Base-by-base conservation (phyloP, 2,797 vertebrate genomes). In the Serranus cabrilla region DNA sequence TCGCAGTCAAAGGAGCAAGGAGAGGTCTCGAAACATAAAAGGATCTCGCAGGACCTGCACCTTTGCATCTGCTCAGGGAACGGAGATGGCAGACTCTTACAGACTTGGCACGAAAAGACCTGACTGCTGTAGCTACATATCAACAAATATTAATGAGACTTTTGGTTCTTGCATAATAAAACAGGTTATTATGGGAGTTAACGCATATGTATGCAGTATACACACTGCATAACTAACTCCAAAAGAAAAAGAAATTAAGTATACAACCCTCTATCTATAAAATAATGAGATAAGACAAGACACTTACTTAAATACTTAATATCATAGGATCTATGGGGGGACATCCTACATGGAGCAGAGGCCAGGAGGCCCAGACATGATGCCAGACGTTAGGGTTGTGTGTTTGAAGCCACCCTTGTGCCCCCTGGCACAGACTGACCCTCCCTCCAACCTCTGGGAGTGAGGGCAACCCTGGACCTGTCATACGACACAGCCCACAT, bases 1-100 rank as follows among this genome's bases (percentile, higher is more conserved):
- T 94, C 82, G 86, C 71, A 85, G 89, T 91, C 85, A 78, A 81
- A 91, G 87, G 81, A 84, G 84, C 76, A 84, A 82, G 82, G 84
- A 87, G 87, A 88, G 89, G 83, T 92, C 89, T 91, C 87, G 21
- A 74, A 92, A 91, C 90, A 90, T 92, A 91, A 92, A 94, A 92
- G 77, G 74, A 87, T 89, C 90, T 93, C 89, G 74, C 64, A 87
- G 81, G 92, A 91, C 77, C 77, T 69, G 79, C 89, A 93, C 88
- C 92, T 93, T 91, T 92, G 90, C 91, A 94, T 90, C 90, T 90
- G 88, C 82, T 88, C 76, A 2, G 80, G 83, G 86, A 88, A 39
- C n/a, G 0, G 72, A 82, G 76, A 80, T 71, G 84, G 71, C 74
- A 84, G 83, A 77, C 79, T 86, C 89, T 80, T 61, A 75, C 76